Evolutionary conservation across 2,113 vertebrate genomes (phyloP), one percentile per base, ranked within the genome.

Genomic region (Barnardius zonarius): DNA sequence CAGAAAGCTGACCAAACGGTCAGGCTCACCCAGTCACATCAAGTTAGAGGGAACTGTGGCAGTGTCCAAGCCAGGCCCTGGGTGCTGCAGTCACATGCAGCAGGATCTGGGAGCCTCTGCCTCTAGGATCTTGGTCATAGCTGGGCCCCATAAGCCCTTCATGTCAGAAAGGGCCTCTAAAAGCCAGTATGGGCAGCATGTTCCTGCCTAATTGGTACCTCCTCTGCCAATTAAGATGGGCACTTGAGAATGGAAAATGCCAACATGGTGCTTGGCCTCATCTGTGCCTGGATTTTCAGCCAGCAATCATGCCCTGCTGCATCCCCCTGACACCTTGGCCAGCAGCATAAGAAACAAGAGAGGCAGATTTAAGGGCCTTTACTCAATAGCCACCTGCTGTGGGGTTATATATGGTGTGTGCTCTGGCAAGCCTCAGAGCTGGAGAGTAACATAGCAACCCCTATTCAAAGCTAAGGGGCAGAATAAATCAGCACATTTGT

Each of bases 401-500:
- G 97, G 91, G 86, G 96, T 97, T 97, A 95, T 97, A 95, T 76
- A 94, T 81, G 93, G 94, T 96, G 94, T 89, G 72, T 92, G 95
- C 89, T 96, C 97, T 97, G 96, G 97, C 95, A 96, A 79, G 87
- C 63, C 91, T 96, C 72, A 69, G 92, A 96, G 91, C 80, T 82
- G 83, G 67, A 93, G 52, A 66, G 97, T 97, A 97, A 96, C 97
- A 55, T 96, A 97, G 97, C 96, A 97, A 97, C 97, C 92, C 86
- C 92, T 97, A 97, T 97, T 97, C 92, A 95, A 95, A 96, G 85
- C 83, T 92, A 94, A 96, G 96, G 95, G 96, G 91, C 91, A 97
- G 95, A 97, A 97, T 96, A 97, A 97, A 97, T 96, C 95, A 94
- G 94, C 91, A 86, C 92, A 96, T 95, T 96, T 94, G 94, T 97